Percentiles rank a stretch among this genome's conserved stretches.
Evolutionary conservation across 2,888 invertebrate genomes (phyloP).

Genomic region (Agelastica alni): DNA sequence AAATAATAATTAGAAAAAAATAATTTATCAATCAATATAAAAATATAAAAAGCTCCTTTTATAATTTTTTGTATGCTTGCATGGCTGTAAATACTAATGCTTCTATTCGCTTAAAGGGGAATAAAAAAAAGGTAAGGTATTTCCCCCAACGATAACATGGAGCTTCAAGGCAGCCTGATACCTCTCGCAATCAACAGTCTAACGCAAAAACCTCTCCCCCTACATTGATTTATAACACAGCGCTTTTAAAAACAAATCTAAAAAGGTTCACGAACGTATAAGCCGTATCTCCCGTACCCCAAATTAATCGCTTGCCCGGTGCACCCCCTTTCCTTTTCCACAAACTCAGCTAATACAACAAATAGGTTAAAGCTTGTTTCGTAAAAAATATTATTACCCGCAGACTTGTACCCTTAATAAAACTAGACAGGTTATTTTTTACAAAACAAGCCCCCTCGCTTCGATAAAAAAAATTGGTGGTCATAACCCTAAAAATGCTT

Average conservation of each 20-base stretch:
- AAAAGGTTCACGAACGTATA: conserved; percentile 41
- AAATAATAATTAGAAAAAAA: too few relatives aligned
- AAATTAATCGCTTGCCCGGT: conserved; percentile 22
- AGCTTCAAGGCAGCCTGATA: conserved; percentile 49
- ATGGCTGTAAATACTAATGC: conserved; percentile 46
- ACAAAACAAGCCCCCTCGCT: conserved; percentile 9
- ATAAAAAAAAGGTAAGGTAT: conserved; percentile 51
- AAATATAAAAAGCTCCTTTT: neutral
- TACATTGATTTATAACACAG: conserved; percentile 36
- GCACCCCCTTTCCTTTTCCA: conserved; percentile 31
- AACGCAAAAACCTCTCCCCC: conserved; percentile 33
- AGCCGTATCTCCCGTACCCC: conserved; percentile 16
- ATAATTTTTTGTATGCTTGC: too few relatives aligned
- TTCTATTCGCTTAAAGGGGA: conserved; percentile 39
- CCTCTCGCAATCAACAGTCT: conserved; percentile 38
- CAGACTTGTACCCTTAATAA: neutral
- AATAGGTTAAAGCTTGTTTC: conserved; percentile 21
- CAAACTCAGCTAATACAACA: conserved; percentile 17
- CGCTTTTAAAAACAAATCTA: conserved; percentile 33
- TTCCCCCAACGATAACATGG: conserved; percentile 55
- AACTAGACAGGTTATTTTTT: neutral
- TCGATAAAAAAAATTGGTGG: too few relatives aligned
- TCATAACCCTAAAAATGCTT: conserved; percentile 8
- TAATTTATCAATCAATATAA: too few relatives aligned
- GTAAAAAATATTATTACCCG: conserved; percentile 3